Conservation (phyloP, 2,113 vertebrate genomes). For the Pagrus major region DNA sequence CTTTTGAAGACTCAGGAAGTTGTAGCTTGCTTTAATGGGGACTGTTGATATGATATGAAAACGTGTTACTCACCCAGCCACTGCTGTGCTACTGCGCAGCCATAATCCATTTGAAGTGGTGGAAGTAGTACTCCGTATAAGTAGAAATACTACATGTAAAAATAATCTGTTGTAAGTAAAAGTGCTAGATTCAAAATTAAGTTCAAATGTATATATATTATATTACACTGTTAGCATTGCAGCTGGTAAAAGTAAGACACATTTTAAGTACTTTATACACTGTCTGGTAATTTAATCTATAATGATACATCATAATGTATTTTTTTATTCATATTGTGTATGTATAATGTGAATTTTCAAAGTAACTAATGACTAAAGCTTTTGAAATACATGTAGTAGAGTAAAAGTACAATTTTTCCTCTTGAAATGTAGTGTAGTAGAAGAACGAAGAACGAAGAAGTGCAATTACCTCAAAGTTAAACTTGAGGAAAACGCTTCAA, state of each 20-base stretch:
- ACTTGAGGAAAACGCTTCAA: neutral
- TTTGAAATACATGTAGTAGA: neutral
- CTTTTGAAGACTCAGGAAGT: conserved; percentile 60
- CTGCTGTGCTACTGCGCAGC: conserved; percentile 1
- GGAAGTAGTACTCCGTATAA: neutral
- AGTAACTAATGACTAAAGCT: neutral
- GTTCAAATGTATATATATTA: too few relatives aligned
- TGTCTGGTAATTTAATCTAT: neutral
- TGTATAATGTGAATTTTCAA: neutral
- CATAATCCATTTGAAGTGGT: neutral
- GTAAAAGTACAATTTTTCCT: neutral
- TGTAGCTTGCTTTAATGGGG: conserved; percentile 30
- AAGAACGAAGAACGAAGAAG: too few relatives aligned
- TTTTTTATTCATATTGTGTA: neutral
- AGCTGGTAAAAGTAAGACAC: neutral
- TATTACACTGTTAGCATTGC: neutral
- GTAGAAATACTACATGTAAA: neutral
- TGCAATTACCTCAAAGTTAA: neutral
- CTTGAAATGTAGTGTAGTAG: neutral
- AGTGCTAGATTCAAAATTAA: neutral
- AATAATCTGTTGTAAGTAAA: neutral
- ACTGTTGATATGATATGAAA: conserved; percentile 34
- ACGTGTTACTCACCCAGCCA: neutral
- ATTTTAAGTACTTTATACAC: neutral
- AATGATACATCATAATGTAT: neutral